Conservation (phyloP, 1,140 invertebrate genomes). For the Philotrypesis tridentata region DNA sequence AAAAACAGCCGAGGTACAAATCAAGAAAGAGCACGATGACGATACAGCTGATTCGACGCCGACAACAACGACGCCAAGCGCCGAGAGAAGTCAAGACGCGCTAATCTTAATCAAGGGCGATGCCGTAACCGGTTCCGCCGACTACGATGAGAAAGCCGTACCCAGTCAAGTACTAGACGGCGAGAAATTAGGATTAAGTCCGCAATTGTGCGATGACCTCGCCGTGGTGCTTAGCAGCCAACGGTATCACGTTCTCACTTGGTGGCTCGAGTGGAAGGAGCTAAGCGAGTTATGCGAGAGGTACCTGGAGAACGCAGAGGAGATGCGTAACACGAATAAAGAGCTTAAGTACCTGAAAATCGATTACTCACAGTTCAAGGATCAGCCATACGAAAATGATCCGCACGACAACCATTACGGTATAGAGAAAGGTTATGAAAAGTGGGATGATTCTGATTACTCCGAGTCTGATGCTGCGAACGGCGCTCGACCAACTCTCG, state of each 20-base stretch:
- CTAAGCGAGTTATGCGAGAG: conserved; percentile 75
- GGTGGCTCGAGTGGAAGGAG: conserved; percentile 77
- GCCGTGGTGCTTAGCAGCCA: conserved; percentile 77
- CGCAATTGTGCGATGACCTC: conserved; percentile 78
- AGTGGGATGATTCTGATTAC: conserved; percentile 69
- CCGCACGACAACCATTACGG: conserved; percentile 71
- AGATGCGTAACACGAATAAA: conserved; percentile 76
- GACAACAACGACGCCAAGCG: neutral
- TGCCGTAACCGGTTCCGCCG: conserved; percentile 66
- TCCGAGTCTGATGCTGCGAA: conserved; percentile 67
- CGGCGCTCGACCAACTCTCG: conserved; percentile 62
- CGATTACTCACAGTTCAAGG: conserved; percentile 79
- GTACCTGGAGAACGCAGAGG: conserved; percentile 77
- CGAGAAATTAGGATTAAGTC: conserved; percentile 75
- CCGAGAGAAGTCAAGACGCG: conserved; percentile 63
- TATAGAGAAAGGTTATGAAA: conserved; percentile 77
- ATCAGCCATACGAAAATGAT: conserved; percentile 74
- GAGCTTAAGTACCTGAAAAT: conserved; percentile 80
- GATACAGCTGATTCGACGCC: neutral
- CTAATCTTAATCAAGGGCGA: conserved; percentile 70
- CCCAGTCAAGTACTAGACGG: conserved; percentile 73
- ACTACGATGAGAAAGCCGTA: conserved; percentile 72
- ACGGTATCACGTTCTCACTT: conserved; percentile 78
- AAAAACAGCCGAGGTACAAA: neutral
- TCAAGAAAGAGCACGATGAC: neutral